Evolutionary conservation across 2,888 invertebrate species (phyloP).

Genomic region (Plebejus argus): DNA sequence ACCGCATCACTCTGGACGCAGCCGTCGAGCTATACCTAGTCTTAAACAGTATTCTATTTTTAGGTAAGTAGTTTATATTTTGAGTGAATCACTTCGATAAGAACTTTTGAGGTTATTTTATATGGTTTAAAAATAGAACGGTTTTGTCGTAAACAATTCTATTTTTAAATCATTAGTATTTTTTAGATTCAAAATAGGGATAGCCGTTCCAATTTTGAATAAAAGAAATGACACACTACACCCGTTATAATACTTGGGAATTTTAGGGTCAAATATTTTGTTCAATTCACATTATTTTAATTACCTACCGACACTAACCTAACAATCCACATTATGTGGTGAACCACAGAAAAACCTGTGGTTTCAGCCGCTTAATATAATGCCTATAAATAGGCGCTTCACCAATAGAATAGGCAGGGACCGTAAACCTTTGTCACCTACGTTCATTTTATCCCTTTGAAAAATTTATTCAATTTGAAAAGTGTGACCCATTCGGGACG

Average conservation of each 20-base stretch:
- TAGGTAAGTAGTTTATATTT: conserved; percentile 30
- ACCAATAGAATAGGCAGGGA: background rate
- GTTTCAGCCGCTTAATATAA: background rate
- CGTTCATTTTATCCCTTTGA: background rate
- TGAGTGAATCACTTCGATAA: background rate
- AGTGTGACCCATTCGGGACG: background rate
- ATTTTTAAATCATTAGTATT: too few relatives aligned
- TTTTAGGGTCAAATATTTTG: too few relatives aligned
- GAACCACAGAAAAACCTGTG: background rate
- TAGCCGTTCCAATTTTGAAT: too few relatives aligned
- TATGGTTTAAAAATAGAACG: background rate
- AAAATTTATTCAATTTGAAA: conserved; percentile 10
- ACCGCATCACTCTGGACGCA: conserved; percentile 51
- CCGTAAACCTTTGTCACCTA: background rate
- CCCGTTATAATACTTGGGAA: too few relatives aligned
- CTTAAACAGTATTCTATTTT: conserved; percentile 39
- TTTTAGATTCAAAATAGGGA: too few relatives aligned
- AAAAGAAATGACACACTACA: too few relatives aligned
- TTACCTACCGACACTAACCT: too few relatives aligned
- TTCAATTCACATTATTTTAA: too few relatives aligned
- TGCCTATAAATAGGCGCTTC: background rate
- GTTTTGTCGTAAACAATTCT: background rate
- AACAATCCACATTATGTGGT: background rate
- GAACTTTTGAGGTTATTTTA: background rate
- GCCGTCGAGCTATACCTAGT: conserved; percentile 37